Evolutionary conservation across 2,113 vertebrate species (phyloP), one percentile per base, ranked within the genome.

Genomic region (Otus sunia): DNA sequence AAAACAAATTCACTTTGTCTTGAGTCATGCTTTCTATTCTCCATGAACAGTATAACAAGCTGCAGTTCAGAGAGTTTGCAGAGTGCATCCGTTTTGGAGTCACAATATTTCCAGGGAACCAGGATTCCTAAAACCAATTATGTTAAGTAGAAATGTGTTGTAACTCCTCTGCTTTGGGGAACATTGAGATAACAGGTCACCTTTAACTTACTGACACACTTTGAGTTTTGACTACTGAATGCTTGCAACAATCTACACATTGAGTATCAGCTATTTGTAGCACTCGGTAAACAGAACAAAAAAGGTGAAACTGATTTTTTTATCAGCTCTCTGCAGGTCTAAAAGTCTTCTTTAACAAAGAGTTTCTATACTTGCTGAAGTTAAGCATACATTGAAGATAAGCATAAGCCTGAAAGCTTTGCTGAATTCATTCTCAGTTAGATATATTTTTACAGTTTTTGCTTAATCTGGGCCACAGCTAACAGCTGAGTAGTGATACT

Each of bases 161-260:
- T 62, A 91, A 94, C 66, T 90, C 37, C 58, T 91, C 53, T 66
- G 67, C 62, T 73, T 90, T 94, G 81, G 66, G 50, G 55, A 88
- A 86, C 81, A 58, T 49, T 47, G 84, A 68, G 91, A 91, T 88
- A 96, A 82, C 26, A 63, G 50, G 71, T 96, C 67, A 94, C 93
- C 91, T 95, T 95, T 91, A 91, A 73, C 87, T 96, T 91, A 95
- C 71, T 95, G 89, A 96, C 87, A 95, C 81, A 77, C 69, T 95
- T 93, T 63, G 69, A 79, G n/a, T 96, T 90, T 91, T 91, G 69
- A 67, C 91, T 68, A 29, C 50, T 83, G 81, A 86, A 63, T 88
- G 59, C 66, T 53, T 30, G 50, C 91, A 77, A 69, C 81, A 82
- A 76, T 55, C 78, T 76, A 37, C 84, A 77, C 64, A 41, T 64